Evolutionary conservation across 2,797 vertebrate genomes (phyloP), one percentile per base, ranked within the genome.

Genomic region (Hozukius guyotensis): DNA sequence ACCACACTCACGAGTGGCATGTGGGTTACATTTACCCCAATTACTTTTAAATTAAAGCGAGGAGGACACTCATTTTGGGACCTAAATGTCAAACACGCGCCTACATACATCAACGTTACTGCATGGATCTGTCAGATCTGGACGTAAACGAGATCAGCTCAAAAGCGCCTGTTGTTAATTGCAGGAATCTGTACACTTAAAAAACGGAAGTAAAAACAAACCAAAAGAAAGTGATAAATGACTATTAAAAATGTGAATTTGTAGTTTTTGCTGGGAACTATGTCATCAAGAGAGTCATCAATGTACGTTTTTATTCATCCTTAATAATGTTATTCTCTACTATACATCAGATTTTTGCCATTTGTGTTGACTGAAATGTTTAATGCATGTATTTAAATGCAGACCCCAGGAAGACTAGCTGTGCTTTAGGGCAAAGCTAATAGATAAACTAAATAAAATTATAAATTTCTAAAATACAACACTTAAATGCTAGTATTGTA

Each of bases 11-110:
- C 31, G 76, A 84, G 85, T 8, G 42, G 42, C 85, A 64, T 61
- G 75, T 52, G 62, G 83, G 62, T 3, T 25, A 53, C 34, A 72
- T 42, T 89, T 90, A 86, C 2, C 75, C 22, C 49, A 78, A 60
- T 88, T 89, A 77, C 14, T 69, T 62, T 42, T 60, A 59, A 87
- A 87, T 83, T 56, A 67, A 75, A 72, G 27, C n/a, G 24, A 68
- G 42, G 38, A 60, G 46, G 78, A 75, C 20, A 79, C 59, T 71
- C 1, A 82, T 81, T 83, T 84, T 70, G 14, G 36, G 31, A 14
- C 7, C 11, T 0, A 8, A 36, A 65, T 22, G 6, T 34, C 6
- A 56, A 46, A 63, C 68, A 52, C 32, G 18, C 4, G 0, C 53
- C 8, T 4, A 13, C 46, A 42, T 8, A 12, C 8, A 20, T 11